phyloP scores from a whole-genome alignment of 1,140 invertebrate genomes.

The Drosophila miranda region DNA sequence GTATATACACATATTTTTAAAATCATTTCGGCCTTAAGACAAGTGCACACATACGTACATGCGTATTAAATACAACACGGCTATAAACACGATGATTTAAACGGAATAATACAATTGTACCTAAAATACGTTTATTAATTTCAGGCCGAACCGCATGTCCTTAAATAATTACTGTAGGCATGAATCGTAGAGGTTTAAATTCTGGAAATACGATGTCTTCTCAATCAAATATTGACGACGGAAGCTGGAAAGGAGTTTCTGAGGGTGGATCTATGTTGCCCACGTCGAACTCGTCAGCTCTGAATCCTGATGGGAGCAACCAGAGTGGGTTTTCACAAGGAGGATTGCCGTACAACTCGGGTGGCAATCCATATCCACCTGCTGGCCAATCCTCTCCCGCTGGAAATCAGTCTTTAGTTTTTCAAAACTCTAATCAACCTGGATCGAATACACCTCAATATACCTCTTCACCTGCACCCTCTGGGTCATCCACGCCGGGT shows the following conservation, averaged over 20 bases:
- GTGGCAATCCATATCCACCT: slow-evolving; percentile 75
- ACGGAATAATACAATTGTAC: slow-evolving; percentile 10
- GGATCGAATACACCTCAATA: slow-evolving; percentile 89
- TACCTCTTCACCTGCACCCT: slow-evolving; percentile 89
- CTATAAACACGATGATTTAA: slow-evolving; percentile 16
- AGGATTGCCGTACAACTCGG: slow-evolving; percentile 69
- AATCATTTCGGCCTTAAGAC: slow-evolving; percentile 51
- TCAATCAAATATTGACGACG: slow-evolving; percentile 79
- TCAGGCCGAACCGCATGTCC: slow-evolving; percentile 60
- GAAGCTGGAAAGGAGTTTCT: slow-evolving; percentile 73
- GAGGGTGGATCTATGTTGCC: slow-evolving; percentile 69
- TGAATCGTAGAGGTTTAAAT: slow-evolving; percentile 81
- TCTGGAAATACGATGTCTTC: slow-evolving; percentile 76
- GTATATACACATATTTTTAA: slow-evolving; percentile 58
- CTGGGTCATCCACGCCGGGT: slow-evolving; percentile 89
- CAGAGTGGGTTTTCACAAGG: slow-evolving; percentile 76
- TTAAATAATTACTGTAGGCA: slow-evolving; percentile 61
- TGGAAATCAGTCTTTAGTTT: slow-evolving; percentile 86
- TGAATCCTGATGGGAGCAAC: slow-evolving; percentile 72
- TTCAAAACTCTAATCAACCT: slow-evolving; percentile 86
- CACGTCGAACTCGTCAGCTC: slow-evolving; percentile 60
- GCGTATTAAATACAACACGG: slow-evolving; percentile 34
- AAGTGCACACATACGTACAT: slow-evolving; percentile 44
- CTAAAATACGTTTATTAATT: slow-evolving; percentile 6
- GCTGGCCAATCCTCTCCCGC: slow-evolving; percentile 85